Conservation (phyloP, 2,113 vertebrate species). For the Lepus europaeus region DNA sequence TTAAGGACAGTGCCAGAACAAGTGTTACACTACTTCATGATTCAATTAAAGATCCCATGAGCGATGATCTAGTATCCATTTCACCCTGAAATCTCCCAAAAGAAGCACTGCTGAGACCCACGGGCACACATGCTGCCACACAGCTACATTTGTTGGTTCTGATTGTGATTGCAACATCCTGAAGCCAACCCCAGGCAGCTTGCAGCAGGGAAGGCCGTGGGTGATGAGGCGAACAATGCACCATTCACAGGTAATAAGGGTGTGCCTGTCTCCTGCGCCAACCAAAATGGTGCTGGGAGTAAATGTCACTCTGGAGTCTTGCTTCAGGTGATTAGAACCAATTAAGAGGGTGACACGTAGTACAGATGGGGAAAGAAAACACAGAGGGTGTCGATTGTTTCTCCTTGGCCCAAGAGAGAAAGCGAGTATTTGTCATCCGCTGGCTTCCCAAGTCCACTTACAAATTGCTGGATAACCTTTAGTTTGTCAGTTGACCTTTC, state of each 20-base stretch:
- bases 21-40: background rate
- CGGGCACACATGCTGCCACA: background rate
- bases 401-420: conserved; percentile 45
- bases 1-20: background rate
- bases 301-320: conserved; percentile 62
- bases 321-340: conserved; percentile 72
- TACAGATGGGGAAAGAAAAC: conserved; percentile 39
- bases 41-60: background rate
- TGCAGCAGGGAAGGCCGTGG: background rate
- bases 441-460: background rate
- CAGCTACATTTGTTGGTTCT: background rate
- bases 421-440: conserved; percentile 18
- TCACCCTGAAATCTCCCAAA: background rate
- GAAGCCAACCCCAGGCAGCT: background rate
- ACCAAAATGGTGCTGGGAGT: conserved; percentile 62
- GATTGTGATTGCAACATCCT: background rate
- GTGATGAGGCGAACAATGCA: conserved; percentile 39
- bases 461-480: conserved; percentile 19
- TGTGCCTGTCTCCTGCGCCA: conserved; percentile 65
- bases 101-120: background rate
- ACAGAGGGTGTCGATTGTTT: background rate
- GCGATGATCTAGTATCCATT: background rate
- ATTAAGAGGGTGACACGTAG: conserved; percentile 70
- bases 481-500: conserved; percentile 50
- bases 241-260: conserved; percentile 71